These are phyloP conservation scores for Drosophila emarginata DNA, from an alignment of 2,888 invertebrate species.

Conservation along the genomic window DNA sequence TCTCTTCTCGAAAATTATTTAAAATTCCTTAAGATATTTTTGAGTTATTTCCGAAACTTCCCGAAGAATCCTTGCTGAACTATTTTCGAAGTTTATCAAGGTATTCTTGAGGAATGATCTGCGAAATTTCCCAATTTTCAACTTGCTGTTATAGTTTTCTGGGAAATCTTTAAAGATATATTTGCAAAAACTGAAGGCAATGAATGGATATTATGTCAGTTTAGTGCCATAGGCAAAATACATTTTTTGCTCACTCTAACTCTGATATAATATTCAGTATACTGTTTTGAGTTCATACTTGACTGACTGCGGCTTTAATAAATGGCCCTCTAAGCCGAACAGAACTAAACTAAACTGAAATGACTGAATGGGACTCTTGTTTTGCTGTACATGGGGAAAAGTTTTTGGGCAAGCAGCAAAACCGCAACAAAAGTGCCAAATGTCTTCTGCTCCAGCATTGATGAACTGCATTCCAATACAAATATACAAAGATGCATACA, in stretches of 20 bases:
- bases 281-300: background rate
- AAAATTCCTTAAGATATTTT: no score
- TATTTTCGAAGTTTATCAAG: no score
- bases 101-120: no score
- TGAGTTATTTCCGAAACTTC: no score
- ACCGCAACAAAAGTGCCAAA: constrained; percentile 53
- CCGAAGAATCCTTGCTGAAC: no score
- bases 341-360: constrained; percentile 28
- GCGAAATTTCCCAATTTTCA: no score
- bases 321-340: constrained; percentile 19
- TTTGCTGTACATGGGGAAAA: constrained; percentile 17
- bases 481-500: background rate
- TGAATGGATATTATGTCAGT: no score
- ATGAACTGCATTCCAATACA: constrained; percentile 39
- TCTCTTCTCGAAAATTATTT: no score
- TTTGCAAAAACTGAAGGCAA: background rate
- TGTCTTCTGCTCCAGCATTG: constrained; percentile 4
- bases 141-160: no score
- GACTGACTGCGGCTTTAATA: constrained; percentile 8
- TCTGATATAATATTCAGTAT: background rate
- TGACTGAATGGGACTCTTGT: constrained; percentile 28
- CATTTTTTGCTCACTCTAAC: background rate
- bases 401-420: constrained; percentile 22
- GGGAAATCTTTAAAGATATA: background rate
- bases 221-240: no score